Evolutionary conservation across 92 coral and sea anemone species (phyloP), one percentile per base, ranked within the genome.

Genomic region (Diadumene lineata): DNA sequence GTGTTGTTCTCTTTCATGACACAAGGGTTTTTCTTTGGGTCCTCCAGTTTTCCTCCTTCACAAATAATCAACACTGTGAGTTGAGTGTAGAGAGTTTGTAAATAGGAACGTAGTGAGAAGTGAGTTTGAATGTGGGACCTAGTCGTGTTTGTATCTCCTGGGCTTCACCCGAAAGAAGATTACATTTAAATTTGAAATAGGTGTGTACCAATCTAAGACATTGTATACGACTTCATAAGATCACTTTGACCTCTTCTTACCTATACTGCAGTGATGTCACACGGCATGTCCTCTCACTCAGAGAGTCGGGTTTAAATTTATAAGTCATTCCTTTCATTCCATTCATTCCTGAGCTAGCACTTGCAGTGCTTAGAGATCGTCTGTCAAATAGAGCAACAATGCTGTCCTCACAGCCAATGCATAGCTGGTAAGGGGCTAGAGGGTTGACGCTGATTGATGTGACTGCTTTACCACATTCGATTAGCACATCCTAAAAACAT

Each of bases 381-480:
- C 99, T 74, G 74, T 96, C 99, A 79, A 92, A 96, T 79, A 92
- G 86, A 3, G 98, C 84, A 21, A 96, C 88, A 31, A 85, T 76
- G 43, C 99, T 96, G 89, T 96, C 91, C 48, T 92, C 99, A 64
- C 99, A 96, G 56, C 99, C 99, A 3, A 96, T 73, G 6, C 89
- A 93, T 51, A 96, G 82, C 34, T 96, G 92, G 30, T 92, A 92
- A 0, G 99, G 99, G n/a, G 86, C 84, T 31, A 87, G 72, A 16
- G 99, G 99, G 66, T 96, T 96, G 58, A 96, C 68, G 50, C 91
- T 82, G 48, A 96, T 86, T 18, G 99, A 96, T 1, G 99, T 96
- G 46, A 96, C 92, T 4, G 99, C 96, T 44, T 96, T 96, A 26
- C 90, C 88, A 53, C 97, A 88, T 74, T 92, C 91, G 11, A 96